These are phyloP conservation scores for Fopius arisanus DNA, from an alignment of 1,140 invertebrate species.

Conservation along the genomic window DNA sequence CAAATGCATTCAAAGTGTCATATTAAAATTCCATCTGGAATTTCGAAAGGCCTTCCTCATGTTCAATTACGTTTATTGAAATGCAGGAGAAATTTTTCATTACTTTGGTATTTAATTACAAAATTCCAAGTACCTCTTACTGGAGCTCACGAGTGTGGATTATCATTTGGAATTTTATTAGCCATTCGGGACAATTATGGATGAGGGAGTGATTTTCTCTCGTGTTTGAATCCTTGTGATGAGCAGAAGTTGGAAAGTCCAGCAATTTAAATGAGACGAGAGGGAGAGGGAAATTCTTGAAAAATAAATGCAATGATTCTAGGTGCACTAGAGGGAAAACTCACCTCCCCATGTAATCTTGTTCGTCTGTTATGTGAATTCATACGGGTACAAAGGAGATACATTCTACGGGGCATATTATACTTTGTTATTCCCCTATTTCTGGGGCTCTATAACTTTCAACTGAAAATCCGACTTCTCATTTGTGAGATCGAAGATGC, in stretches of 20 bases:
- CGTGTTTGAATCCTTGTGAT: background rate
- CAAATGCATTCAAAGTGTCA: background rate
- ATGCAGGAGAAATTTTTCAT: too few relatives aligned
- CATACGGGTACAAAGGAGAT: background rate
- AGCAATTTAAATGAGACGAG: background rate
- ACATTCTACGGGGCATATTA: background rate
- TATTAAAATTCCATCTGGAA: background rate
- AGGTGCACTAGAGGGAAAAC: background rate
- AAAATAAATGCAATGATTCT: background rate
- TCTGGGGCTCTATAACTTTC: background rate
- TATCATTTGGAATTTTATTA: too few relatives aligned
- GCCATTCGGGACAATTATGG: too few relatives aligned
- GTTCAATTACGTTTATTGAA: too few relatives aligned
- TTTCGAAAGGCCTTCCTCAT: too few relatives aligned
- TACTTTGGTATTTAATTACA: too few relatives aligned
- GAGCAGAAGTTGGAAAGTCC: background rate
- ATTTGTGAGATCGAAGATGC: background rate
- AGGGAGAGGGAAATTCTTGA: background rate
- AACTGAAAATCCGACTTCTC: background rate
- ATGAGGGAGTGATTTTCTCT: too few relatives aligned
- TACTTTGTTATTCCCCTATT: background rate
- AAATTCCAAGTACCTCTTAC: too few relatives aligned
- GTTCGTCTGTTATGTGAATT: background rate
- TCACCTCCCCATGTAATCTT: constrained; percentile 15
- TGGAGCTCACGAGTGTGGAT: too few relatives aligned